These are phyloP conservation scores for Actinemys pallida DNA, from an alignment of 2,113 vertebrate species.

Conservation along the genomic window DNA sequence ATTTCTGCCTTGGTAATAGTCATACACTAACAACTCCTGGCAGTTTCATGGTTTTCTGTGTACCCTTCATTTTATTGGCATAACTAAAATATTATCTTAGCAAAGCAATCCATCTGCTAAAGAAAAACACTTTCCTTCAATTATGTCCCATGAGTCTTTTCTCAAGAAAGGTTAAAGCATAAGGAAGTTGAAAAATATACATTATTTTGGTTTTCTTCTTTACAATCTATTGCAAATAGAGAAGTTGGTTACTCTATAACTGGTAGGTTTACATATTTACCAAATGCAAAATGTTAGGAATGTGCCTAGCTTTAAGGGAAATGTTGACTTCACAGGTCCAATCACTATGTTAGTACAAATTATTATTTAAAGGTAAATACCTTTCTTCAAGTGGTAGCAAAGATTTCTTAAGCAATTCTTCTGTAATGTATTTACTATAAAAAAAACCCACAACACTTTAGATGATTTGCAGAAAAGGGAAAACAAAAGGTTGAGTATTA, in stretches of 20 bases:
- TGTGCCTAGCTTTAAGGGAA: constrained; percentile 36
- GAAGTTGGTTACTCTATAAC: constrained; percentile 18
- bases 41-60: constrained; percentile 84
- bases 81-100: constrained; percentile 82
- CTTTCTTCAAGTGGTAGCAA: constrained; percentile 10
- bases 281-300: constrained; percentile 26
- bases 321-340: not conserved
- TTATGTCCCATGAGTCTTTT: constrained; percentile 76
- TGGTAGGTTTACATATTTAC: constrained; percentile 50
- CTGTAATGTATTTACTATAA: constrained; percentile 11
- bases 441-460: not conserved
- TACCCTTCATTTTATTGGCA: constrained; percentile 86
- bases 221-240: constrained; percentile 51
- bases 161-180: constrained; percentile 78
- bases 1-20: constrained; percentile 93
- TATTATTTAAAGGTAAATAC: constrained; percentile 48
- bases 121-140: constrained; percentile 82
- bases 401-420: constrained; percentile 31
- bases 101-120: constrained; percentile 79
- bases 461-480: constrained; percentile 19
- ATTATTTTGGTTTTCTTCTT: constrained; percentile 77
- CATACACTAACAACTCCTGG: constrained; percentile 89
- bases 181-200: constrained; percentile 75
- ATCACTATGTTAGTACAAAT: constrained; percentile 48
- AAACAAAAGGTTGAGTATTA: not conserved